phyloP scores from a whole-genome alignment of 2,113 vertebrate genomes.

The Ophiodon elongatus region DNA sequence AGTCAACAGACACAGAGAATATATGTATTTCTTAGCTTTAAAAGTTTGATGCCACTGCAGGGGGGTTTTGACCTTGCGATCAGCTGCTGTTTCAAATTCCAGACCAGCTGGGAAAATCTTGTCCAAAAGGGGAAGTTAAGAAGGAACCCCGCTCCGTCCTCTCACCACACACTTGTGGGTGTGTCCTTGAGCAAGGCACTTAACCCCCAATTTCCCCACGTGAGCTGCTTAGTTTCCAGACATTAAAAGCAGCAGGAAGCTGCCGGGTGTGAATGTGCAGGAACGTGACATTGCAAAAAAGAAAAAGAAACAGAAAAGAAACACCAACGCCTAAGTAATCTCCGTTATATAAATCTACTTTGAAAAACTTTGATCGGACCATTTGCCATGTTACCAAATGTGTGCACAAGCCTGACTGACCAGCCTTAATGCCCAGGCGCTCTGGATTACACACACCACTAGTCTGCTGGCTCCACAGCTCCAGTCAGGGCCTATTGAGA shows the following conservation, averaged over 20 bases:
- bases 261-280: background rate
- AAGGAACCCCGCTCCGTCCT: background rate
- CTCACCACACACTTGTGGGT: conserved; percentile 27
- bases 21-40: background rate
- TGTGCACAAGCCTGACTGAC: conserved; percentile 63
- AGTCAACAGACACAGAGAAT: background rate
- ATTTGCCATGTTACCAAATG: conserved; percentile 45
- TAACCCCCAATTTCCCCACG: background rate
- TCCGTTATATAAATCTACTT: conserved; percentile 10
- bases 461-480: conserved; percentile 45
- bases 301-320: background rate
- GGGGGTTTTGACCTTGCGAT: background rate
- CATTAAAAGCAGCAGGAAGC: conserved; percentile 30
- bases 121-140: conserved; percentile 29
- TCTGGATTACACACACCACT: conserved; percentile 65
- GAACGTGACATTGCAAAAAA: background rate
- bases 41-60: background rate
- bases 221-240: conserved; percentile 21
- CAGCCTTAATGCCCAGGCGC: conserved; percentile 46
- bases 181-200: conserved; percentile 36
- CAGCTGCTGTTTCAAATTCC: background rate
- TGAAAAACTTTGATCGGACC: conserved; percentile 44
- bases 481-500: conserved; percentile 31
- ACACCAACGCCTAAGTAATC: background rate
- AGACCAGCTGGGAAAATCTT: conserved; percentile 9